Conservation (phyloP, 1,140 invertebrate species). For the Solen grandis region DNA sequence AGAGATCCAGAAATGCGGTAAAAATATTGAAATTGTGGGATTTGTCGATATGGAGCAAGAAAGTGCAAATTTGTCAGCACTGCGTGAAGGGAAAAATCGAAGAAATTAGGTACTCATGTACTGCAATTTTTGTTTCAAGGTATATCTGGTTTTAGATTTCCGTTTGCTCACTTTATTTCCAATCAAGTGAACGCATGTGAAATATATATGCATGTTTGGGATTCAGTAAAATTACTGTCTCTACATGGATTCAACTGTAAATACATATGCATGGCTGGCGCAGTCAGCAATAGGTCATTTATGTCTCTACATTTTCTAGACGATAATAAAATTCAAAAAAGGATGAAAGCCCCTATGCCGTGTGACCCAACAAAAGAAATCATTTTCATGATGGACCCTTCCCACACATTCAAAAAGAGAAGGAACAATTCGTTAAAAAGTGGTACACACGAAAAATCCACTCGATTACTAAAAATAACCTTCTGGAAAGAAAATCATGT, state of each 20-base stretch:
- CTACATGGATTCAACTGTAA: conserved; percentile 16
- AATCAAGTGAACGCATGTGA: conserved; percentile 18
- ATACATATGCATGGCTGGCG: conserved; percentile 37
- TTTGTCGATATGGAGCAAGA: conserved; percentile 33
- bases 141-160: conserved; percentile 39
- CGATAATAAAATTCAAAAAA: not conserved
- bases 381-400: conserved; percentile 31
- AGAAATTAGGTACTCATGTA: conserved; percentile 11
- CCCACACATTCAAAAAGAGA: conserved; percentile 39
- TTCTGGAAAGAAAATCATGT: conserved; percentile 6
- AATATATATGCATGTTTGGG: conserved; percentile 29
- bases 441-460: conserved; percentile 12
- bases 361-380: conserved; percentile 14
- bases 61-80: conserved; percentile 15
- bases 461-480: conserved; percentile 10
- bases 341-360: conserved; percentile 36
- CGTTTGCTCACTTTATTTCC: conserved; percentile 43
- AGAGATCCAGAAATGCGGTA: conserved; percentile 17
- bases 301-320: conserved; percentile 38
- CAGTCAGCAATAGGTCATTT: conserved; percentile 31
- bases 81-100: conserved; percentile 20
- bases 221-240: conserved; percentile 25
- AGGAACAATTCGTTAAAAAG: conserved; percentile 35
- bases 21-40: conserved; percentile 32
- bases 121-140: conserved; percentile 34